A percentile compares a stretch with the other conserved stretches of the same genome.
Evolutionary conservation across 2,888 invertebrate species (phyloP).

Genomic region (Microdon myrmicae): DNA sequence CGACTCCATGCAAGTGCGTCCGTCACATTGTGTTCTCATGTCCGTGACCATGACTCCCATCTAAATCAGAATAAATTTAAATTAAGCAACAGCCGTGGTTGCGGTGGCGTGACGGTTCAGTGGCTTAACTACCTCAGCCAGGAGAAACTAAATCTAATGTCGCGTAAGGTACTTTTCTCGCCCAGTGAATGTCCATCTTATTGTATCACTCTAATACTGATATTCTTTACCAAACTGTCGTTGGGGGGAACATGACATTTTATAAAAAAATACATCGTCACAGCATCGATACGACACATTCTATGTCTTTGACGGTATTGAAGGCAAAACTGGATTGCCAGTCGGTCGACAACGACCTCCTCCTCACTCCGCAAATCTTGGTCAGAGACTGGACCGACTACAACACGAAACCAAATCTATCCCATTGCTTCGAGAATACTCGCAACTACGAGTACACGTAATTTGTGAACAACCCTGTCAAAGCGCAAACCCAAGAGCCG

Average conservation of each 20-base stretch:
- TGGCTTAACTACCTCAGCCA: constrained; percentile 34
- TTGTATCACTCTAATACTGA: neutral
- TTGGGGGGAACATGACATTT: constrained; percentile 6
- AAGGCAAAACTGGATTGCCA: constrained; percentile 8
- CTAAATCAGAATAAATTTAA: constrained; percentile 41
- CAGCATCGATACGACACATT: constrained; percentile 14
- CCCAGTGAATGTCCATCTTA: neutral
- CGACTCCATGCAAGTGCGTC: constrained; percentile 21
- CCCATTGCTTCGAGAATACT: too few relatives aligned
- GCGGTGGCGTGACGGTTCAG: constrained; percentile 27
- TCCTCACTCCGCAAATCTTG: too few relatives aligned
- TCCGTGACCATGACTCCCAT: constrained; percentile 7
- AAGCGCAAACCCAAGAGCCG: constrained; percentile 12
- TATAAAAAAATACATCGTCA: neutral
- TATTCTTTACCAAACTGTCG: neutral
- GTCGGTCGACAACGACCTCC: constrained; percentile 5
- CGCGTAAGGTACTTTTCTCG: neutral
- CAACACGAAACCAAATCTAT: too few relatives aligned
- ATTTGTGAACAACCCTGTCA: constrained; percentile 1
- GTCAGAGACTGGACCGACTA: too few relatives aligned
- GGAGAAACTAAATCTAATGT: neutral
- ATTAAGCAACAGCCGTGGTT: constrained; percentile 20
- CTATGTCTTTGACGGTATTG: constrained; percentile 36
- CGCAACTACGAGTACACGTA: too few relatives aligned
- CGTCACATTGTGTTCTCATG: constrained; percentile 30